A percentile compares a stretch with the other conserved stretches of the same genome.
Evolutionary conservation across 2,888 invertebrate species (phyloP).

Genomic region (Melikaiella ostensackeni): DNA sequence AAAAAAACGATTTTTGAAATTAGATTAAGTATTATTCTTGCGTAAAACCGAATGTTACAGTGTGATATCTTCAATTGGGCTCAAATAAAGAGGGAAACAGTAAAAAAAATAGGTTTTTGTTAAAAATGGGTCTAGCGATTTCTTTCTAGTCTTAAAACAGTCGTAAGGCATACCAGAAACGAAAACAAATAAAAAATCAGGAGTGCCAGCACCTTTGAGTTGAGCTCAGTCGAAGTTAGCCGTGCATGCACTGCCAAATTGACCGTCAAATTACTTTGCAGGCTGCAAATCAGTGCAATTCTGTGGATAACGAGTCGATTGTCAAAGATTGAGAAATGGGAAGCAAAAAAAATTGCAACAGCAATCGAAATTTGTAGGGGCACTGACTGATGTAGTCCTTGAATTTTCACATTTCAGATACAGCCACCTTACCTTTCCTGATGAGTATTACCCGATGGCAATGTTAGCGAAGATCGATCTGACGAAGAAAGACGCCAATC

Average conservation of each 20-base stretch:
- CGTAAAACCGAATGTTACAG: too few relatives aligned
- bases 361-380: constrained; percentile 41
- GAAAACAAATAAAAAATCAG: too few relatives aligned
- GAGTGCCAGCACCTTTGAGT: too few relatives aligned
- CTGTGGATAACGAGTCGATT: constrained; percentile 50
- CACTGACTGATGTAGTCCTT: constrained; percentile 65
- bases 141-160: too few relatives aligned
- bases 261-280: constrained; percentile 17
- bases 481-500: constrained; percentile 63
- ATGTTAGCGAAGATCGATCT: constrained; percentile 69
- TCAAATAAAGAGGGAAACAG: too few relatives aligned
- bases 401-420: constrained; percentile 74
- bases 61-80: too few relatives aligned
- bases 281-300: constrained; percentile 47
- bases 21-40: too few relatives aligned
- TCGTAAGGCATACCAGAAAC: too few relatives aligned
- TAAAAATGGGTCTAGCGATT: too few relatives aligned
- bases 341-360: constrained; percentile 28
- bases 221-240: too few relatives aligned
- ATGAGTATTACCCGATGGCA: constrained; percentile 67
- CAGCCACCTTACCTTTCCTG: constrained; percentile 64
- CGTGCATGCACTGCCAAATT: background rate
- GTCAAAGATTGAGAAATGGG: constrained; percentile 48
- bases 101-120: too few relatives aligned
- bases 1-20: too few relatives aligned